Evolutionary conservation across 2,797 vertebrate genomes (phyloP), one percentile per base, ranked within the genome.

Genomic region (Somateria mollissima): DNA sequence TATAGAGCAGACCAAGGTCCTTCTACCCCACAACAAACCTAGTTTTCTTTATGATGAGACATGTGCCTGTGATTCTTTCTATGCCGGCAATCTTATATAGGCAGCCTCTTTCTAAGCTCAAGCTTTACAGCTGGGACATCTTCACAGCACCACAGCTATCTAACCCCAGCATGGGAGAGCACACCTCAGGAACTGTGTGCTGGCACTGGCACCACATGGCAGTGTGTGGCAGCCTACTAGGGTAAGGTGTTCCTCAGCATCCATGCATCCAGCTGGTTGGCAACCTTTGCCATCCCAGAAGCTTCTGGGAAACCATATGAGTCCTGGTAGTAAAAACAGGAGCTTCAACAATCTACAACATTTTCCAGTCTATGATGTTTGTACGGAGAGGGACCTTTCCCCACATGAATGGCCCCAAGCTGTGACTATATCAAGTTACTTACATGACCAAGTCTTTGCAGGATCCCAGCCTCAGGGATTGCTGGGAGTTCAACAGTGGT

Each of bases 361-460:
- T 54, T 89, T 87, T 69, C 47, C 65, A 57, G 18, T 10, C 34
- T 27, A 1, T 32, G 45, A 53, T 53, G 60, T 53, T 60, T 25
- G 58, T 13, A 65, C 47, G 13, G 0, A 8, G 56, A 79, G 11
- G 30, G 53, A 73, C 57, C 39, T 87, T 89, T 34, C 34, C 5
- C 15, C 81, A 77, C 37, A 57, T 0, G 1, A 78, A 69, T 16
- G 37, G 65, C 80, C 90, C 39, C 65, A 69, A 75, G 91, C 75
- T 1, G 1, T 83, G 66, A 83, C 57, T 91, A 37, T n/a, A 84
- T 79, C 71, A n/a, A 80, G 85, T 41, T 22, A 53, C 56, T 84
- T 90, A 91, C 66, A 78, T 78, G 94, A 58, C 51, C 78, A 66
- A 76, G 79, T 45, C 70, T 66, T 84, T 65, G 58, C 70, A 87